A percentile compares a stretch with the other conserved stretches of the same genome.
phyloP scores from a whole-genome alignment of 2,113 vertebrate species.

The Xenopus laevis region DNA sequence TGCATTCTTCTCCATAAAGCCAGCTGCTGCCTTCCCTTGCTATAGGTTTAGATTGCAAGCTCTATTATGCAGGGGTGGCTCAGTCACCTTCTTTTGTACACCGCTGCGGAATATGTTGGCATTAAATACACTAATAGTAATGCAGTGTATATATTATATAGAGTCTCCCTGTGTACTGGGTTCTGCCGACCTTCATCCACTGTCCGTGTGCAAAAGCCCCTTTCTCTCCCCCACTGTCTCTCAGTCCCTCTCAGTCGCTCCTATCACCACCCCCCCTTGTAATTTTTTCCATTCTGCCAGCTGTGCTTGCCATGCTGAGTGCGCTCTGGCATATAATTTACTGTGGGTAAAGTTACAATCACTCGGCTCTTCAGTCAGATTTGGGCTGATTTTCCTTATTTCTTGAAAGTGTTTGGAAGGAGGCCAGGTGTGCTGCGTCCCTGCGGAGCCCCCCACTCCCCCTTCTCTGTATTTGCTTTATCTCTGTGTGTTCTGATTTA shows the following conservation, averaged over 20 bases:
- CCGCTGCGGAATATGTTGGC: no score
- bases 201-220: background rate
- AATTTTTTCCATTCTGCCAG: slow-evolving; percentile 35
- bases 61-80: no score
- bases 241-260: background rate
- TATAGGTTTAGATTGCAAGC: no score
- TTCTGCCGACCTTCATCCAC: background rate
- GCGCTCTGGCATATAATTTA: slow-evolving; percentile 41
- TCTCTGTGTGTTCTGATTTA: background rate
- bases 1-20: background rate
- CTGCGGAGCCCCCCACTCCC: slow-evolving; percentile 1
- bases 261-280: slow-evolving; percentile 33
- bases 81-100: no score
- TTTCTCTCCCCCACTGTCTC: background rate
- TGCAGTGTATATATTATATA: no score
- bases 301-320: slow-evolving; percentile 50
- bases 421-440: slow-evolving; percentile 31
- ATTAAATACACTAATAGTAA: no score
- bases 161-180: background rate
- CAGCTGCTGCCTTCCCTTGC: background rate
- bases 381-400: slow-evolving; percentile 43
- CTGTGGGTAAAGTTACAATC: slow-evolving; percentile 45
- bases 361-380: slow-evolving; percentile 40
- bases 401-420: slow-evolving; percentile 42
- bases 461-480: background rate